Percentiles rank a stretch among this genome's conserved stretches.
Evolutionary conservation across 92 coral and sea anemone species (phyloP).

Genomic region (Porites lobata): DNA sequence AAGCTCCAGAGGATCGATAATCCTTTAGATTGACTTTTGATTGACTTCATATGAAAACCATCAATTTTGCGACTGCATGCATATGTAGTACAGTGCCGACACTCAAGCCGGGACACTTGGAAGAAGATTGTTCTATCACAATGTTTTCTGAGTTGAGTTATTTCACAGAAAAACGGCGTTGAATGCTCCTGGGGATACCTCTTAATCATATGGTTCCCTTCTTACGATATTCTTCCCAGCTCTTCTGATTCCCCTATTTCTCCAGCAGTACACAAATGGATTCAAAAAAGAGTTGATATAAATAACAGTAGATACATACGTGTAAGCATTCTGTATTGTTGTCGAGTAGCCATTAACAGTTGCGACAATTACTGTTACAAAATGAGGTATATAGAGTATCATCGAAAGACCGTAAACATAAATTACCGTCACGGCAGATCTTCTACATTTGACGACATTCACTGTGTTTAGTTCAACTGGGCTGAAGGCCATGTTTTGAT

Average conservation of each 20-base stretch:
- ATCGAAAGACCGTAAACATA: slow-evolving; percentile 22
- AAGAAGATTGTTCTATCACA: no score
- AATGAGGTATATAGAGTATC: slow-evolving; percentile 28
- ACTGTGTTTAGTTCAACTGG: background rate
- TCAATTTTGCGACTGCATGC: no score
- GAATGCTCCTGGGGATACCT: no score
- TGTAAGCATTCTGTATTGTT: slow-evolving; percentile 20
- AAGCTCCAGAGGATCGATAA: no score
- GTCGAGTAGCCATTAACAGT: slow-evolving; percentile 16
- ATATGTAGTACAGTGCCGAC: no score
- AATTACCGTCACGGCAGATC: slow-evolving; percentile 33
- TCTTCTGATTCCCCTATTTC: slow-evolving; percentile 29
- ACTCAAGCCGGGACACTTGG: no score
- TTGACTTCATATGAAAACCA: no score
- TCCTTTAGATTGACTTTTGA: no score
- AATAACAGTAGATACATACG: slow-evolving; percentile 35
- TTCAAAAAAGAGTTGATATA: slow-evolving; percentile 40
- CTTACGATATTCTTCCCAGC: slow-evolving; percentile 3
- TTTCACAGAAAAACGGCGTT: no score
- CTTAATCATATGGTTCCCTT: no score
- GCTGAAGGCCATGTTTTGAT: background rate
- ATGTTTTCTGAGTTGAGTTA: no score
- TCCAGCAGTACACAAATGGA: slow-evolving; percentile 43
- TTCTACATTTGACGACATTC: background rate
- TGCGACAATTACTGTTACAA: slow-evolving; percentile 11